These are phyloP conservation scores for Thunnus maccoyii DNA, from an alignment of 2,113 vertebrate species.

Conservation along the genomic window DNA sequence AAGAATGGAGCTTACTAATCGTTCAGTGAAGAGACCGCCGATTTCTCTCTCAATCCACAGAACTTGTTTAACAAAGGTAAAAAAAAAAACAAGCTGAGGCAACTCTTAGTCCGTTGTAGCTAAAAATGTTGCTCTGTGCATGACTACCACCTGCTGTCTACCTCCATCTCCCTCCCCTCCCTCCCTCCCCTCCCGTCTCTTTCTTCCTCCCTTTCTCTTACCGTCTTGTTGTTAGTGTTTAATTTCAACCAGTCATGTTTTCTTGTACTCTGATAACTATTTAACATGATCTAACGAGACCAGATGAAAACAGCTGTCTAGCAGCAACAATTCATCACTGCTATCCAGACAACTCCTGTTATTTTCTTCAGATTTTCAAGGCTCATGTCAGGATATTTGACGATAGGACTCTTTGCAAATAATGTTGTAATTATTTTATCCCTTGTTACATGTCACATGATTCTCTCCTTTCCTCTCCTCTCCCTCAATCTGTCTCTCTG, in stretches of 20 bases:
- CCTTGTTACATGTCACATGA: conserved; percentile 50
- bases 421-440: conserved; percentile 88
- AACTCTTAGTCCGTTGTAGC: conserved; percentile 20
- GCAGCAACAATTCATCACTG: not conserved
- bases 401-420: conserved; percentile 3
- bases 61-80: not conserved
- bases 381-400: conserved; percentile 41
- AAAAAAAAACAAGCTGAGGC: not conserved
- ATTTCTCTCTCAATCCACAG: not conserved
- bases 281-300: conserved; percentile 85
- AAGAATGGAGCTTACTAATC: not conserved
- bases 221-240: conserved; percentile 58
- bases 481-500: conserved; percentile 73
- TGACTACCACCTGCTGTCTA: conserved; percentile 82
- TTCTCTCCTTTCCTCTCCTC: conserved; percentile 35
- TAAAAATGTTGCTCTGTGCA: conserved; percentile 72
- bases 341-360: conserved; percentile 20
- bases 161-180: conserved; percentile 61
- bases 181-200: conserved; percentile 47
- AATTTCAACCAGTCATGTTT: conserved; percentile 84
- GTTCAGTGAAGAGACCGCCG: not conserved
- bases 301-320: conserved; percentile 86
- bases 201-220: conserved; percentile 66
- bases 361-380: conserved; percentile 29
- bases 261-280: conserved; percentile 86